phyloP scores from a whole-genome alignment of 1,140 invertebrate species.

The Lutraria rhynchaena region DNA sequence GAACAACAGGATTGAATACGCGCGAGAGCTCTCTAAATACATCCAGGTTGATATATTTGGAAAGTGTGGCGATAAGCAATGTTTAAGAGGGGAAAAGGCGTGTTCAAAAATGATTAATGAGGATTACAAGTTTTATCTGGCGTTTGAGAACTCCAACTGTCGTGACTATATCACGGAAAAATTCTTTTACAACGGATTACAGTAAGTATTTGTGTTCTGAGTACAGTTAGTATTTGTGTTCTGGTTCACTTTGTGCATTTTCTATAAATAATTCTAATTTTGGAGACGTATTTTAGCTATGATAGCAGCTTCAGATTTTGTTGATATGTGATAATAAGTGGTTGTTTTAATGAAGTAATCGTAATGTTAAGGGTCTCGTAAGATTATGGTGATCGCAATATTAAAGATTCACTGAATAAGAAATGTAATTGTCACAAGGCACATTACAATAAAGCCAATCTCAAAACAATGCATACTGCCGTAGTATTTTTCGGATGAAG shows the following conservation, averaged over 20 bases:
- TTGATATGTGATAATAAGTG: no score
- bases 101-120: slow-evolving; percentile 96
- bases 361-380: no score
- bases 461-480: no score
- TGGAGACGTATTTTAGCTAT: no score
- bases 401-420: no score
- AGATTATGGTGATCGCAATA: no score
- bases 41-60: slow-evolving; percentile 88
- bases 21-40: slow-evolving; percentile 83
- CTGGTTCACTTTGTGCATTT: neutral
- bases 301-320: no score
- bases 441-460: no score
- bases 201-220: slow-evolving; percentile 83
- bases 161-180: slow-evolving; percentile 84
- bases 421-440: no score
- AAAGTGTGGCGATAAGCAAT: slow-evolving; percentile 82
- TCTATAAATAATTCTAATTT: no score
- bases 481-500: no score
- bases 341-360: no score
- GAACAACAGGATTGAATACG: slow-evolving; percentile 85
- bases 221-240: neutral
- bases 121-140: slow-evolving; percentile 98
- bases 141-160: slow-evolving; percentile 87
- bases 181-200: slow-evolving; percentile 82
- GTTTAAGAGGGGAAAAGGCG: slow-evolving; percentile 87